Conservation (phyloP, 2,797 vertebrate species). For the Takifugu rubripes region DNA sequence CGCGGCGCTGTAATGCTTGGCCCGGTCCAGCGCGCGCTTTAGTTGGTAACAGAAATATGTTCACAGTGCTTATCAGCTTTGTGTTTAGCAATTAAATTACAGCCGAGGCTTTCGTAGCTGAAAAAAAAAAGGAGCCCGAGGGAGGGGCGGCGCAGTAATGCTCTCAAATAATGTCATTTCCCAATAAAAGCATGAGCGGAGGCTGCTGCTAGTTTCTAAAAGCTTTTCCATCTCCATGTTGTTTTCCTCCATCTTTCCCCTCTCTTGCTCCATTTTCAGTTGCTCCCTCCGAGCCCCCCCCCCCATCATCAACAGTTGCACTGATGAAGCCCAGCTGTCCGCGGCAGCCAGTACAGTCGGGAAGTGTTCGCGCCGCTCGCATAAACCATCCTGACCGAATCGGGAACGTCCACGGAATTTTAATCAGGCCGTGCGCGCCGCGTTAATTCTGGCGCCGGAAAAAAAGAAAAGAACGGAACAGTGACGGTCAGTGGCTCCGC, state of each 20-base stretch:
- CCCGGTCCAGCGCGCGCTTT: conserved; percentile 37
- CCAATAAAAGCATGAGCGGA: conserved; percentile 50
- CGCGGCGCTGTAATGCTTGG: conserved; percentile 26
- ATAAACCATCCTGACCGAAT: conserved; percentile 22
- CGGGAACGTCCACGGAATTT: conserved; percentile 39
- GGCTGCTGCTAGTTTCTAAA: conserved; percentile 34
- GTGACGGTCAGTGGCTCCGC: neutral
- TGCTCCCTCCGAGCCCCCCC: neutral
- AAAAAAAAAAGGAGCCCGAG: conserved; percentile 17
- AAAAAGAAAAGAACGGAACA: conserved; percentile 4
- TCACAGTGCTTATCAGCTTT: conserved; percentile 49
- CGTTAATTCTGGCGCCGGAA: conserved; percentile 21
- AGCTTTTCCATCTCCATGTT: conserved; percentile 22
- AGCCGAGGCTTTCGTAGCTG: conserved; percentile 39
- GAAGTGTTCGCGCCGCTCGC: conserved; percentile 29
- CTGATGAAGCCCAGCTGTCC: conserved; percentile 55
- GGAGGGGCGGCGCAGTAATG: conserved; percentile 35
- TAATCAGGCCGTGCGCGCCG: conserved; percentile 40
- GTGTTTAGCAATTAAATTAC: conserved; percentile 62
- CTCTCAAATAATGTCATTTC: conserved; percentile 57
- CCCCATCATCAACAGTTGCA: conserved; percentile 38
- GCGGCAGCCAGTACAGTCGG: conserved; percentile 34
- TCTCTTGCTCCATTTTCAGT: neutral
- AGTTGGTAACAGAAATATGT: conserved; percentile 44
- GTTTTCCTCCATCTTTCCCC: conserved; percentile 15